Conservation (phyloP, 2,797 vertebrate species). For the Cryptoblepharus egeriae region DNA sequence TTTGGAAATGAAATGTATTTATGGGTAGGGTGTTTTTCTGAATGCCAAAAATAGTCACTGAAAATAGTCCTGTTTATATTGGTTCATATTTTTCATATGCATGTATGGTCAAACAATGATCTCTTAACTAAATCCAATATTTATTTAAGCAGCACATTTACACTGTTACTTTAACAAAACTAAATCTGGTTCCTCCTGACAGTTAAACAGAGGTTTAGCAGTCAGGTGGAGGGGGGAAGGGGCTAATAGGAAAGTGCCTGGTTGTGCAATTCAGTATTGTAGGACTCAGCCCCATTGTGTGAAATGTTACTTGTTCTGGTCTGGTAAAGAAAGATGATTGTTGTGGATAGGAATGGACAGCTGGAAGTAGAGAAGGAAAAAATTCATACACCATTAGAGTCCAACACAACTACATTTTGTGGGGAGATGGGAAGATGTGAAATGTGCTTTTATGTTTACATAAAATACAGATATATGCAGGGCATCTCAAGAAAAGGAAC, state of each 20-base stretch:
- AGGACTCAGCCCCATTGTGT: not conserved
- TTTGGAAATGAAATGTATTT: not conserved
- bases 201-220: slow-evolving; percentile 3
- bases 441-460: not conserved
- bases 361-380: not conserved
- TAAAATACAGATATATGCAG: too few relatives aligned
- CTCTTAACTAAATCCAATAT: not conserved
- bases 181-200: not conserved
- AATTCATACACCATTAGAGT: not conserved
- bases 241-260: not conserved
- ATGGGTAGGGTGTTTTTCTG: not conserved
- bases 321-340: not conserved
- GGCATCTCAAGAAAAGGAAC: too few relatives aligned
- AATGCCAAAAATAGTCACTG: not conserved
- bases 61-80: not conserved
- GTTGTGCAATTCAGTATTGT: not conserved
- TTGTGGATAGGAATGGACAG: not conserved
- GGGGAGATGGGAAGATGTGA: not conserved
- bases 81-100: not conserved
- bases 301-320: not conserved
- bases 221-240: not conserved
- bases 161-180: not conserved
- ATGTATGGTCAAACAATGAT: not conserved
- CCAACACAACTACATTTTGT: not conserved
- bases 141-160: slow-evolving; percentile 11